Conservation (phyloP, 2,113 vertebrate species). For the Indri indri region DNA sequence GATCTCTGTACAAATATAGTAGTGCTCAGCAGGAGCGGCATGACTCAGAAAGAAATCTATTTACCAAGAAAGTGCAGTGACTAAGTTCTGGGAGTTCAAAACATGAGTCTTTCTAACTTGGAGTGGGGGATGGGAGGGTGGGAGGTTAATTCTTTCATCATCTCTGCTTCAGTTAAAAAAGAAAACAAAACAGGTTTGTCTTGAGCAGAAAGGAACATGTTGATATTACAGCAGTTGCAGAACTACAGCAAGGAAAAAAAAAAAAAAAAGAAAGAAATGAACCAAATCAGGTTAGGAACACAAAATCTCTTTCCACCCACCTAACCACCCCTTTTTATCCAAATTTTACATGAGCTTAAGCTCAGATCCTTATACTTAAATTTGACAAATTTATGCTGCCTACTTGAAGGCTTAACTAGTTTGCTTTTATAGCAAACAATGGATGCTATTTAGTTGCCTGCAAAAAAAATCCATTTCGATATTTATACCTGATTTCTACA, state of each 20-base stretch:
- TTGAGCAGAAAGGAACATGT: constrained; percentile 45
- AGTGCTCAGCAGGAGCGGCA: constrained; percentile 68
- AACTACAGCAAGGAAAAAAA: background rate
- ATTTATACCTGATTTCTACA: constrained; percentile 32
- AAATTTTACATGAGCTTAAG: constrained; percentile 51
- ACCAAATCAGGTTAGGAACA: constrained; percentile 45
- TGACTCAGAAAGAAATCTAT: constrained; percentile 74
- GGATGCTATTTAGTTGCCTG: constrained; percentile 45
- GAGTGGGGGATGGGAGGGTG: constrained; percentile 24
- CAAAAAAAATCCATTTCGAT: constrained; percentile 25
- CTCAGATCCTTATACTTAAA: constrained; percentile 28
- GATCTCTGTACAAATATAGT: constrained; percentile 73
- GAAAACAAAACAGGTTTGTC: constrained; percentile 53
- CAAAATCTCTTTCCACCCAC: constrained; percentile 54
- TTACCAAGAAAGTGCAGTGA: constrained; percentile 70
- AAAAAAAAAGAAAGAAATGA: background rate
- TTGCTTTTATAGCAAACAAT: constrained; percentile 58
- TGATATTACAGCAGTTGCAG: background rate
- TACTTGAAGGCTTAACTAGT: constrained; percentile 60
- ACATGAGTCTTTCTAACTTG: constrained; percentile 54
- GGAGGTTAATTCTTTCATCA: constrained; percentile 58
- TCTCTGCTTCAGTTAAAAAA: background rate
- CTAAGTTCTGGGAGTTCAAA: constrained; percentile 73
- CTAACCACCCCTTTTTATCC: constrained; percentile 48
- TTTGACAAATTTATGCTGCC: constrained; percentile 61